Base-by-base conservation (phyloP, 1,140 invertebrate species). In the Drosophila triauraria region DNA sequence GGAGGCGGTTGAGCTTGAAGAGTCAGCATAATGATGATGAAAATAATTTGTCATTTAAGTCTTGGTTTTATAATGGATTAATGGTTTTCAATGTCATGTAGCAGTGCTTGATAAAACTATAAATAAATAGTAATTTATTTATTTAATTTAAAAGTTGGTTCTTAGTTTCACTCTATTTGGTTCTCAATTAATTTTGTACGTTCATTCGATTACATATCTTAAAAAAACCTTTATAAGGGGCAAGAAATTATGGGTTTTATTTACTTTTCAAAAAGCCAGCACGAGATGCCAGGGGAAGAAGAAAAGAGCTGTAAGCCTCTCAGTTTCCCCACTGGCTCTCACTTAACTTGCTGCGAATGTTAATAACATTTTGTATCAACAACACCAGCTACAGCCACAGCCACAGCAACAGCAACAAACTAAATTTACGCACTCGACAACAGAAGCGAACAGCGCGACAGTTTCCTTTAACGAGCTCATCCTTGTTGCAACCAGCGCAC, bases 381-480 rank as follows among this genome's bases (percentile, higher is more conserved):
- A 88, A 82, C 79, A 80, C 48, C 58, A 80, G 51, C 48, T 58
- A 50, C 72, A 80, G 48, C 9, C 27, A 51, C 12, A 5, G 48
- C 27, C 5, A 35, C n/a, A 54, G 23, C 20, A 40, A 13, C 72
- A 78, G 56, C 53, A 68, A 58, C 68, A 78, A 48, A 46, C 53
- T 59, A 81, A 88, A 83, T 88, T 83, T 88, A 87, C 83, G 83
- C 83, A 88, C 83, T 88, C 78, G 62, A 78, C 61, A 86, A 72
- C 82, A 85, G 75, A 76, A 50, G 43, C 75, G 62, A 77, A 59
- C 43, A 68, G 56, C 54, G 63, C 47, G 72, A 58, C 25, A 51
- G 35, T 82, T 88, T 88, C 74, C 84, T 88, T 90, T 88, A 88
- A 88, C 84, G 84, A 88, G 84, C 84, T 88, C 84, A 80, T 88